phyloP scores from a whole-genome alignment of 2,888 invertebrate species.

The Cerastis rubricosa region DNA sequence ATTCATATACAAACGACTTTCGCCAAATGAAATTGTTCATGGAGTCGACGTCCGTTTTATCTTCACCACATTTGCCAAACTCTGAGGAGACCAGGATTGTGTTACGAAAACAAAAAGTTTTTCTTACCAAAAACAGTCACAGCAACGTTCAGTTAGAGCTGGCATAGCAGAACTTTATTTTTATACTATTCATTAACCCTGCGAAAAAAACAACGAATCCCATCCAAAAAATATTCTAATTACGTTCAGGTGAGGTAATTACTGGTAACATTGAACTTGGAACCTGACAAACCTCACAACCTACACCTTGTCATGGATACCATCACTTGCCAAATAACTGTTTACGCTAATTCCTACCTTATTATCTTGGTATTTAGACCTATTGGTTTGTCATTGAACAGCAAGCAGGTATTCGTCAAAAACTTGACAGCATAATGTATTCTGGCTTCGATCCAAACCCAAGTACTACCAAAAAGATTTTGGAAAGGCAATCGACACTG shows the following conservation, averaged over 20 bases:
- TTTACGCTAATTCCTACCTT: conserved; percentile 58
- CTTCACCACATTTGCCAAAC: background rate
- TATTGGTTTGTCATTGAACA: conserved; percentile 56
- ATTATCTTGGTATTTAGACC: conserved; percentile 53
- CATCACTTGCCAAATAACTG: conserved; percentile 47
- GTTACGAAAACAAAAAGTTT: background rate
- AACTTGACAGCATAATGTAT: conserved; percentile 70
- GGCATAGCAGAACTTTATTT: conserved; percentile 20
- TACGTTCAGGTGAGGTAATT: conserved; percentile 78
- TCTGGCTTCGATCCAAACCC: conserved; percentile 75
- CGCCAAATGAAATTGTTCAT: background rate
- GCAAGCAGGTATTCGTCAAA: conserved; percentile 60
- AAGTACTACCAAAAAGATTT: conserved; percentile 68
- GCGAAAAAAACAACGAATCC: conserved; percentile 41
- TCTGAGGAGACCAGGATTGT: background rate
- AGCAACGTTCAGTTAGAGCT: conserved; percentile 4
- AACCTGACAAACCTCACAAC: conserved; percentile 76
- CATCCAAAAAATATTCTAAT: conserved; percentile 73
- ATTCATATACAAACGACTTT: background rate
- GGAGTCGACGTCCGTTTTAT: background rate
- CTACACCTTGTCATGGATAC: conserved; percentile 46
- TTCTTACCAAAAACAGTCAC: conserved; percentile 21
- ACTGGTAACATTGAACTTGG: conserved; percentile 86
- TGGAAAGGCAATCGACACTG: conserved; percentile 53
- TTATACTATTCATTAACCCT: conserved; percentile 45